Percentiles rank a stretch among this genome's conserved stretches.
phyloP scores from a whole-genome alignment of 1,140 invertebrate species.

The Cecropterus lyciades region DNA sequence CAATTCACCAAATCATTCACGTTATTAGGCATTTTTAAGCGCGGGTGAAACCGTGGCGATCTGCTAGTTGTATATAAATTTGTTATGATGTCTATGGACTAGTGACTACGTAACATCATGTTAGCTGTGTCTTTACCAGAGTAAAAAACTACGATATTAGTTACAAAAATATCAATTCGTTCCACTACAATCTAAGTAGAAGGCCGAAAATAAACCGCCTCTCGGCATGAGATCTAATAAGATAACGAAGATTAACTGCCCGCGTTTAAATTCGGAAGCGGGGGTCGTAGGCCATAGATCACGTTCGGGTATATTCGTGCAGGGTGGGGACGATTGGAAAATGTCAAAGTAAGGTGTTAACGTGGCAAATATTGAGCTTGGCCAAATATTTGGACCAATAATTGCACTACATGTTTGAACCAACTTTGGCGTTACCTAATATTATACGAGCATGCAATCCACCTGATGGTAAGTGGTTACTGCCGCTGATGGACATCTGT shows the following conservation, averaged over 20 bases:
- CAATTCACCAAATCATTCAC: too few species aligned
- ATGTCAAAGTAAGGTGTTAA: constrained; percentile 37
- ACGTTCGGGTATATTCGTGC: constrained; percentile 40
- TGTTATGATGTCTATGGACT: too few species aligned
- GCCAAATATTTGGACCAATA: constrained; percentile 6
- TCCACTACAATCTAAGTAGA: neutral
- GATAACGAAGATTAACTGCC: constrained; percentile 40
- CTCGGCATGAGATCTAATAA: constrained; percentile 30
- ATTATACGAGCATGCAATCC: too few species aligned
- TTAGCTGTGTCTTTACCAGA: too few species aligned
- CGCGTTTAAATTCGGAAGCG: constrained; percentile 35
- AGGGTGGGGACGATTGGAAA: constrained; percentile 22
- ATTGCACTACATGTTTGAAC: neutral
- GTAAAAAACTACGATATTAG: neutral
- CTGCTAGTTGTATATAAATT: too few species aligned
- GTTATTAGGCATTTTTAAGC: too few species aligned
- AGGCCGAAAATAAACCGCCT: constrained; percentile 27
- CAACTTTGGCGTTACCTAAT: neutral
- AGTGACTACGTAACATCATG: too few species aligned
- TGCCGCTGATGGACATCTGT: too few species aligned
- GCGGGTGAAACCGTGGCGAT: too few species aligned
- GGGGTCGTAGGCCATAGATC: constrained; percentile 39
- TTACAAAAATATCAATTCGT: constrained; percentile 18
- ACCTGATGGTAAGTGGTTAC: too few species aligned
- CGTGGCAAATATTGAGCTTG: constrained; percentile 28